A percentile compares a stretch with the other conserved stretches of the same genome.
Conservation (phyloP, 2,113 vertebrate genomes). For the Menura novaehollandiae region DNA sequence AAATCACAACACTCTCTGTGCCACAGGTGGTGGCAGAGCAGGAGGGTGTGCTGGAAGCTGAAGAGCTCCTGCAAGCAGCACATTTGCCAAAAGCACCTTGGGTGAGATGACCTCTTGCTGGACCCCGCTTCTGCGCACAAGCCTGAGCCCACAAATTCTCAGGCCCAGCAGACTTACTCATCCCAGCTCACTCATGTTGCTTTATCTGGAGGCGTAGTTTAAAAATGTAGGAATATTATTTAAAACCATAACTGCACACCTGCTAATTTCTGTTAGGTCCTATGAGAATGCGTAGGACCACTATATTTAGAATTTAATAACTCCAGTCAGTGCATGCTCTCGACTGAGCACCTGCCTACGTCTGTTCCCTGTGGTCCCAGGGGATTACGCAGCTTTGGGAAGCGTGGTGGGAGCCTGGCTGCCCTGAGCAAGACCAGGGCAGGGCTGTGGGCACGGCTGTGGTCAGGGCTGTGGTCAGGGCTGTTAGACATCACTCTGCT, state of each 20-base stretch:
- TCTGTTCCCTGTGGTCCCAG: not conserved
- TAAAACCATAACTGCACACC: not conserved
- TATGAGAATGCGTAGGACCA: not conserved
- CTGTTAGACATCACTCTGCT: not conserved
- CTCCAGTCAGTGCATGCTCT: not conserved
- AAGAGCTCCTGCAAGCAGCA: not conserved
- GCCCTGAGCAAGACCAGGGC: not conserved
- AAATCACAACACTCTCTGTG: not conserved
- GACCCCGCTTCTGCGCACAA: not conserved
- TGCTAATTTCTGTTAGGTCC: not conserved
- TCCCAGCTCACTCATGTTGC: not conserved
- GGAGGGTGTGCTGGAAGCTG: not conserved
- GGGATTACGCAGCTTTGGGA: not conserved
- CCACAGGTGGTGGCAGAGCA: not conserved
- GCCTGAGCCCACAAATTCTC: not conserved
- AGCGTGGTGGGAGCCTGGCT: accelerated
- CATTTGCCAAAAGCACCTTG: not conserved
- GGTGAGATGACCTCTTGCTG: not conserved
- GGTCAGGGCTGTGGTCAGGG: not conserved
- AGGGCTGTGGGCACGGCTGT: not conserved
- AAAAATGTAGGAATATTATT: not conserved
- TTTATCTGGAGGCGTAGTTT: not conserved
- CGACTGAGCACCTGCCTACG: not conserved
- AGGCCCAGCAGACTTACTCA: not conserved
- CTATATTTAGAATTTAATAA: not conserved